Evolutionary conservation across 1,140 invertebrate genomes (phyloP).

Genomic region (Drosophila ficusphila): DNA sequence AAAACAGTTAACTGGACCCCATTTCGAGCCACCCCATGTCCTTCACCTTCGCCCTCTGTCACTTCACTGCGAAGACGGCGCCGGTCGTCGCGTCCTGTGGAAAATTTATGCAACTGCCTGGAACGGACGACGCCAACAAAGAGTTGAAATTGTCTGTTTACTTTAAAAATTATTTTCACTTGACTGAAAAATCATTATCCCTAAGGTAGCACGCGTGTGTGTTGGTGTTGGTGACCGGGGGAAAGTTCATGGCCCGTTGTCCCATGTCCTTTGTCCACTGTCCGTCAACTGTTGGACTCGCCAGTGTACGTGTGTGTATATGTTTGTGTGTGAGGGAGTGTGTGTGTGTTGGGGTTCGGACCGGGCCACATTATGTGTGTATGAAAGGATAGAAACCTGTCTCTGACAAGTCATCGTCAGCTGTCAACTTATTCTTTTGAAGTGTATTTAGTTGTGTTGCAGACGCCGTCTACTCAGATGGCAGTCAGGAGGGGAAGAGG

Average conservation of each 20-base stretch:
- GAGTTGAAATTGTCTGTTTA: slow-evolving; percentile 72
- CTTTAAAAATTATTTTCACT: slow-evolving; percentile 82
- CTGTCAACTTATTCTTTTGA: slow-evolving; percentile 84
- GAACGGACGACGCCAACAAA: slow-evolving; percentile 36
- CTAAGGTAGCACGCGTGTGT: slow-evolving; percentile 62
- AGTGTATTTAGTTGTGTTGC: slow-evolving; percentile 80
- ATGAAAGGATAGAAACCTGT: slow-evolving; percentile 82
- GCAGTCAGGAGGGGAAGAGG: slow-evolving; percentile 6
- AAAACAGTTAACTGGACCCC: slow-evolving; percentile 35
- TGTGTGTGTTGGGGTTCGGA: slow-evolving; percentile 12
- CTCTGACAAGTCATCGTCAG: slow-evolving; percentile 83
- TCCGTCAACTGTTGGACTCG: slow-evolving; percentile 65
- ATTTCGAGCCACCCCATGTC: neutral
- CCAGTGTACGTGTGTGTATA: slow-evolving; percentile 13
- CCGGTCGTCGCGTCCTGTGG: slow-evolving; percentile 54
- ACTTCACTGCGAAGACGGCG: slow-evolving; percentile 35
- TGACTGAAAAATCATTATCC: slow-evolving; percentile 84
- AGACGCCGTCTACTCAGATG: slow-evolving; percentile 36
- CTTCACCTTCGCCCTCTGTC: slow-evolving; percentile 8
- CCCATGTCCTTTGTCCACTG: slow-evolving; percentile 48
- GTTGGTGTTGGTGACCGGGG: slow-evolving; percentile 5
- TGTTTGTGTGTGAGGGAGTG: too few relatives aligned
- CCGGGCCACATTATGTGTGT: slow-evolving; percentile 62
- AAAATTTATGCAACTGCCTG: slow-evolving; percentile 68
- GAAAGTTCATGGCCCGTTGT: slow-evolving; percentile 57